phyloP scores from a whole-genome alignment of 2,888 invertebrate genomes.

The Alitta virens region DNA sequence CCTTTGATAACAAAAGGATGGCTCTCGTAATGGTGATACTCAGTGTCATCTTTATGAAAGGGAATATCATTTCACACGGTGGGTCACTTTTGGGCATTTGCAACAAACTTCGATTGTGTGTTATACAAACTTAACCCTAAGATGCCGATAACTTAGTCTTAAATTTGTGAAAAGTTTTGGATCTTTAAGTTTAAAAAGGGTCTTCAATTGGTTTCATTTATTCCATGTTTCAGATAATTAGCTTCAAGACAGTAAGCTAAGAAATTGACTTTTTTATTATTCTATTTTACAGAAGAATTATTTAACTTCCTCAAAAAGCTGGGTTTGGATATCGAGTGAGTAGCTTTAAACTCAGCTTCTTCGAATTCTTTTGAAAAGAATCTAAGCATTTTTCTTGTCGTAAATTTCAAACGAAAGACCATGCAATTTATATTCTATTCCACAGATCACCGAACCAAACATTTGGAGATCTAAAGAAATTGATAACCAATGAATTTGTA shows the following conservation, averaged over 20 bases:
- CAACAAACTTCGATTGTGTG: too few species aligned
- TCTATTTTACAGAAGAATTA: slow-evolving; percentile 38
- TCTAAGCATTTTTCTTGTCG: too few species aligned
- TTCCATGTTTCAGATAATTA: too few species aligned
- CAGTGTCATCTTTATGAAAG: slow-evolving; percentile 52
- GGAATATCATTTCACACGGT: slow-evolving; percentile 47
- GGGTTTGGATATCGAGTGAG: slow-evolving; percentile 50
- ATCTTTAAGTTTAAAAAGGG: too few species aligned
- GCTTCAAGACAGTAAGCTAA: too few species aligned
- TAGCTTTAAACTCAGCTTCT: slow-evolving; percentile 10
- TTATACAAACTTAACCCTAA: too few species aligned
- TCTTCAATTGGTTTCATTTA: too few species aligned
- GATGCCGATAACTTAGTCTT: too few species aligned
- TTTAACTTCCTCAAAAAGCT: slow-evolving; percentile 46
- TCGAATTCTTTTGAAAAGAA: too few species aligned
- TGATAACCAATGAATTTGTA: slow-evolving; percentile 50
- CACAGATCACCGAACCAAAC: neutral
- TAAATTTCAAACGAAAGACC: too few species aligned
- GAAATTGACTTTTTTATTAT: neutral
- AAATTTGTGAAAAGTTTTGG: too few species aligned
- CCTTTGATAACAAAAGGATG: slow-evolving; percentile 39
- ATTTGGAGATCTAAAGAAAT: slow-evolving; percentile 52
- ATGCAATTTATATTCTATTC: neutral
- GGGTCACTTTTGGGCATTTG: slow-evolving; percentile 17
- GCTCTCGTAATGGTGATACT: slow-evolving; percentile 49